Evolutionary conservation across 2,113 vertebrate species (phyloP), one percentile per base, ranked within the genome.

Genomic region (Heterocephalus glaber): DNA sequence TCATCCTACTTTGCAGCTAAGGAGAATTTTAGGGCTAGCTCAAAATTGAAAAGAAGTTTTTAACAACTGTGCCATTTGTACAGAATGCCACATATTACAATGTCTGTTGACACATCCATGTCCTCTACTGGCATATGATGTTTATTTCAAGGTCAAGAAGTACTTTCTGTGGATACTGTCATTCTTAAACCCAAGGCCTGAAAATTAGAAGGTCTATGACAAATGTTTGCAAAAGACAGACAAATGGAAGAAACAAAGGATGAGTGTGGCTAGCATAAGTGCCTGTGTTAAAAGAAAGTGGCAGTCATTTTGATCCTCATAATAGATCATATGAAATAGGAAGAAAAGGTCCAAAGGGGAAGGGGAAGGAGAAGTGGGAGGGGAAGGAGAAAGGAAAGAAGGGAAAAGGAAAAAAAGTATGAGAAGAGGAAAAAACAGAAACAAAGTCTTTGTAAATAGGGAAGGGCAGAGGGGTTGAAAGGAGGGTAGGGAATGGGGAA

Each of bases 141-240:
- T 24, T 54, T n/a, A 95, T 60, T 95, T 92, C 79, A 97, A 92
- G 54, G 65, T 81, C 54, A 88, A 72, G 47, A 52, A 77, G 2
- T 44, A 52, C 11, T n/a, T 35, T 24, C 11, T 84, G 70, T 89
- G 33, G 44, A 9, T 41, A 38, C 38, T 9, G 86, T 90, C 61
- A n/a, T 65, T 92, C 16, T 93, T 92, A 91, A 95, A 44, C 12
- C 24, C 9, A n/a, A 14, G 3, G 5, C 72, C 54, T 89, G 56
- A 83, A 86, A 89, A 68, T 6, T 24, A 63, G 38, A 81, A 95
- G 8, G 5, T 33, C 54, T 65, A 47, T 60, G 33, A 89, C 68
- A 76, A 52, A 38, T 68, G 0, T 49, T 86, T 89, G n/a, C 33
- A 20, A 76, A 26, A 79, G 77, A 33, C 52, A 19, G n/a, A 74